phyloP scores from a whole-genome alignment of 2,797 vertebrate genomes.

The Brachyalestes nurse region DNA sequence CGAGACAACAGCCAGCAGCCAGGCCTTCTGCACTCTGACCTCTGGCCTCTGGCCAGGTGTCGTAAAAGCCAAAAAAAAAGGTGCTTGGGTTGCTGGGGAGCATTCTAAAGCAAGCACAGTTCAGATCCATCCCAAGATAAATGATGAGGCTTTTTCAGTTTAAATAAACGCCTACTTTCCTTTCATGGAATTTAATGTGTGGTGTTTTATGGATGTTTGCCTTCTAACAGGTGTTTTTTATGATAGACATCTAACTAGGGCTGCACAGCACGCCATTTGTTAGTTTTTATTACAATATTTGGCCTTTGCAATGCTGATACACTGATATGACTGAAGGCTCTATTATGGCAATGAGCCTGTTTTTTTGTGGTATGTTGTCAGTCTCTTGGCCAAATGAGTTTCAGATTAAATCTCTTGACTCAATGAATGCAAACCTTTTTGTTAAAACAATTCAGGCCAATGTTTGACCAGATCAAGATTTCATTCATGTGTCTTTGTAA shows the following conservation, averaged over 20 bases:
- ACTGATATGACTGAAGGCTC: neutral
- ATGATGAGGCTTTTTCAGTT: neutral
- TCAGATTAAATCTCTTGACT: neutral
- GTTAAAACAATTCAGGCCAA: neutral
- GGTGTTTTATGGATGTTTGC: neutral
- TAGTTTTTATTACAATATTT: neutral
- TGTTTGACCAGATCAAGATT: neutral
- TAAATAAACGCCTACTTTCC: constrained; percentile 10
- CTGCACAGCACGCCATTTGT: neutral
- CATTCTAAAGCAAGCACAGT: neutral
- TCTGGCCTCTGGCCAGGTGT: constrained; percentile 45
- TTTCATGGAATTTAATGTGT: neutral
- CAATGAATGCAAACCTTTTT: neutral
- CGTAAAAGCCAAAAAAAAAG: constrained; percentile 39
- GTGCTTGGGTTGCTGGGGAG: constrained; percentile 18
- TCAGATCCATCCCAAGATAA: neutral
- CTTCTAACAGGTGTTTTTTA: neutral
- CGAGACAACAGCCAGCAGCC: constrained; percentile 40
- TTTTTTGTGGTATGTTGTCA: neutral
- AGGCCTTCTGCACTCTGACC: constrained; percentile 41
- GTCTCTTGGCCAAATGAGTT: neutral
- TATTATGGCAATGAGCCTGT: neutral
- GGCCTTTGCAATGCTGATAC: neutral
- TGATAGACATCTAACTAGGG: neutral
- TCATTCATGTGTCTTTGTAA: no score